Percentiles rank a stretch among this genome's conserved stretches.
phyloP scores from a whole-genome alignment of 2,797 vertebrate genomes.

The Melanotaenia maccullochi region DNA sequence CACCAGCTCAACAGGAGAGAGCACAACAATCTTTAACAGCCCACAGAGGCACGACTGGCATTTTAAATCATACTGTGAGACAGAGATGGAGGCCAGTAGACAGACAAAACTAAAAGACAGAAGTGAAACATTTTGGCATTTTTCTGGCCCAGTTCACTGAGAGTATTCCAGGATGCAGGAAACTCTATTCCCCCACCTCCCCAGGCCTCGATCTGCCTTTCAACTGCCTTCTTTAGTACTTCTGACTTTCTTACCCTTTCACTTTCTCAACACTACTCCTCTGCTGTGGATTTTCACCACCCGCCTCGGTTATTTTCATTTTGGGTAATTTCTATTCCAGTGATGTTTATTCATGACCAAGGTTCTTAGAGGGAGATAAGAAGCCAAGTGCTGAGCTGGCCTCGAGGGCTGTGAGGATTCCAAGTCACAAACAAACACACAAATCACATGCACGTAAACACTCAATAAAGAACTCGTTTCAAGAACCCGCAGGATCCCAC shows the following conservation, averaged over 20 bases:
- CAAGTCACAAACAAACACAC: conserved; percentile 39
- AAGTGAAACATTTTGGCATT: conserved; percentile 31
- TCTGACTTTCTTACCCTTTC: conserved; percentile 47
- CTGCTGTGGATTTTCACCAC: conserved; percentile 52
- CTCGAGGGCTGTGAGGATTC: conserved; percentile 55
- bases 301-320: conserved; percentile 62
- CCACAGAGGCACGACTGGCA: conserved; percentile 33
- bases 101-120: background rate
- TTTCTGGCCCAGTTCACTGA: conserved; percentile 37
- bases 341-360: conserved; percentile 74
- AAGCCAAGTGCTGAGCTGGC: conserved; percentile 71
- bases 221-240: conserved; percentile 35
- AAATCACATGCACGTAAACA: conserved; percentile 14
- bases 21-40: conserved; percentile 34
- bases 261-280: conserved; percentile 36
- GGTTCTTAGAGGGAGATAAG: conserved; percentile 73
- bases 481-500: conserved; percentile 7
- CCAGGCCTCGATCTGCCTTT: conserved; percentile 55
- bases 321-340: conserved; percentile 57
- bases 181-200: conserved; percentile 33
- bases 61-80: conserved; percentile 31
- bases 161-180: conserved; percentile 48
- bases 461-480: background rate
- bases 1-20: conserved; percentile 27
- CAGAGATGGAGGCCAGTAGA: conserved; percentile 20